These are phyloP conservation scores for Arnoldichthys spilopterus DNA, from an alignment of 2,797 vertebrate species.

Conservation along the genomic window DNA sequence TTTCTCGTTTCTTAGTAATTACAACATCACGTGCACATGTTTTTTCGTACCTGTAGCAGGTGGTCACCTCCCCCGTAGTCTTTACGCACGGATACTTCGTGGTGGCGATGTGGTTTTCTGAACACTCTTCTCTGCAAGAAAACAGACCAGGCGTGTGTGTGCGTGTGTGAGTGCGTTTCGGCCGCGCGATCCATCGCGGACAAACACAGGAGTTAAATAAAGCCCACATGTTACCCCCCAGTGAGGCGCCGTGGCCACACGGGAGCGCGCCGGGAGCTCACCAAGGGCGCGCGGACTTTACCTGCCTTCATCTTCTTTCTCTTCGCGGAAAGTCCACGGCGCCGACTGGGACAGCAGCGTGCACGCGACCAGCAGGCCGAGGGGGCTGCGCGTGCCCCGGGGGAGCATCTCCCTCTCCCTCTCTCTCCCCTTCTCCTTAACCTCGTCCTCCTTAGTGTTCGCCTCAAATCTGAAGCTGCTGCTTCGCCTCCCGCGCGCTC, in stretches of 20 bases:
- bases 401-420: conserved; percentile 62
- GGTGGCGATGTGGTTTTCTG: conserved; percentile 89
- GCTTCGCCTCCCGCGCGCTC: background rate
- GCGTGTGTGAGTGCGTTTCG: background rate
- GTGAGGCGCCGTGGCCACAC: background rate
- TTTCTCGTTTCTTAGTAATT: too few species aligned
- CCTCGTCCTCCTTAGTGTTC: background rate
- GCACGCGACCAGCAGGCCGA: conserved; percentile 71
- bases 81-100: conserved; percentile 91
- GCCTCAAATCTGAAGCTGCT: background rate
- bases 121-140: conserved; percentile 83
- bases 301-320: conserved; percentile 85
- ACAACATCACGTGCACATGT: background rate
- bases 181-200: background rate
- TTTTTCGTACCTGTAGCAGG: conserved; percentile 89
- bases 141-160: conserved; percentile 19
- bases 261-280: background rate
- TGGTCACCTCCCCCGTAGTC: conserved; percentile 86
- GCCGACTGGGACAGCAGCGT: conserved; percentile 76
- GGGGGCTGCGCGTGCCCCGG: conserved; percentile 59
- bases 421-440: background rate
- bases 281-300: conserved; percentile 61
- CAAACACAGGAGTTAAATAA: too few species aligned
- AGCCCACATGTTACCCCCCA: background rate
- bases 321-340: conserved; percentile 88